These are phyloP conservation scores for Proteles cristata DNA, from an alignment of 2,113 vertebrate species.

Conservation along the genomic window DNA sequence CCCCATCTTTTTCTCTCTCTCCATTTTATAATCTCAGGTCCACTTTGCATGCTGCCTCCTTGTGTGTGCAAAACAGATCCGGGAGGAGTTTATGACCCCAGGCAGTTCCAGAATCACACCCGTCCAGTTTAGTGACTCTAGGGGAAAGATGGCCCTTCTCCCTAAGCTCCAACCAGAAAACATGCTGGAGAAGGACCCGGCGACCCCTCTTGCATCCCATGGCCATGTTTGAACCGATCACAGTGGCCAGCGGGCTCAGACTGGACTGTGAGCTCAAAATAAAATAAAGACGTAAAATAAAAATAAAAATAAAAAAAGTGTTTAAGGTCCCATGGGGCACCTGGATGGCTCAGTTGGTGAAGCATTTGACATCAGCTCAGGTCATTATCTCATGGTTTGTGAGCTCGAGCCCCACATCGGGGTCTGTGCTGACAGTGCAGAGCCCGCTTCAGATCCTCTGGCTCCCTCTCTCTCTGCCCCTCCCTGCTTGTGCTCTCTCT, in stretches of 20 bases:
- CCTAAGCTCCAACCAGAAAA: not conserved
- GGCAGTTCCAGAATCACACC: not conserved
- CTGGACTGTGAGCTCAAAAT: no score
- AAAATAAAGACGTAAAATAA: no score
- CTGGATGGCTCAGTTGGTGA: no score
- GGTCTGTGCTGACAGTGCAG: no score
- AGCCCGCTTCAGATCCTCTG: no score
- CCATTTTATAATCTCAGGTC: not conserved
- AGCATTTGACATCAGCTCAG: no score
- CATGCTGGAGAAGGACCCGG: not conserved
- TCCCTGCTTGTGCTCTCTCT: no score
- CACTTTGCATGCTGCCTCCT: not conserved
- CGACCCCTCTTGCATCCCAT: accelerated
- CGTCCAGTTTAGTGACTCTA: not conserved
- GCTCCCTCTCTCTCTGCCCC: no score
- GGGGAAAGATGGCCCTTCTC: not conserved
- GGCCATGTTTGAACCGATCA: not conserved
- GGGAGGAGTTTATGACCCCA: not conserved
- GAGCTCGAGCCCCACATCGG: no score
- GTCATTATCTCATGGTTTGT: no score
- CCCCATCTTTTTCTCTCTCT: not conserved
- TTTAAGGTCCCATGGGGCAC: no score
- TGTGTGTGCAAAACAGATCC: not conserved
- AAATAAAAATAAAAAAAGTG: no score
- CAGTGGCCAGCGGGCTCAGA: not conserved